phyloP scores from a whole-genome alignment of 2,797 vertebrate species.

The Psittacula derbiana region DNA sequence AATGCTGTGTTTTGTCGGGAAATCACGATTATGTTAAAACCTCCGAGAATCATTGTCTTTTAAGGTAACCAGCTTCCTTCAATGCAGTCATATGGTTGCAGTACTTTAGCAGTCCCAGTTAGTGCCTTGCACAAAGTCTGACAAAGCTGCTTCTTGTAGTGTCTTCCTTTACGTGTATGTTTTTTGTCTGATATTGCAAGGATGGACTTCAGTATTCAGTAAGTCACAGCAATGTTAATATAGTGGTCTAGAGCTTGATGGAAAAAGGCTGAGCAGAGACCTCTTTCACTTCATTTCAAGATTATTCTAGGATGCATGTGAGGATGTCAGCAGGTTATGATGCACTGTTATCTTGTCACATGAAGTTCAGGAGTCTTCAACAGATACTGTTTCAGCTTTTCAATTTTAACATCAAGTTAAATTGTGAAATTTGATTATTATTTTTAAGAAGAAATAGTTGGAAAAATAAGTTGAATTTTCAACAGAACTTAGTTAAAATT shows the following conservation, averaged over 20 bases:
- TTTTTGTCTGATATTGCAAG: not conserved
- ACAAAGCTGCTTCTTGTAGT: not conserved
- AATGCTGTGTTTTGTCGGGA: not conserved
- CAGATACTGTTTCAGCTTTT: not conserved
- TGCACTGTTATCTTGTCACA: not conserved
- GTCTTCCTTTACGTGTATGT: not conserved
- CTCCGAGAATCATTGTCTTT: not conserved
- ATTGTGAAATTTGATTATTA: not conserved
- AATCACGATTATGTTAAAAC: not conserved
- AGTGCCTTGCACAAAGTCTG: not conserved
- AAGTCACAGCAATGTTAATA: not conserved
- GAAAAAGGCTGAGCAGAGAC: not conserved
- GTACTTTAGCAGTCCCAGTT: not conserved
- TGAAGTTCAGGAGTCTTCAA: not conserved
- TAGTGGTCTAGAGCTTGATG: not conserved
- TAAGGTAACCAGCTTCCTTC: not conserved
- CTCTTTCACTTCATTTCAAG: not conserved
- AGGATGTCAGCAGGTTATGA: not conserved
- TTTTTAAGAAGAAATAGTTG: not conserved
- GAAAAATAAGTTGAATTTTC: not conserved
- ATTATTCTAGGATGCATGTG: not conserved
- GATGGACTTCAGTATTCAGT: not conserved
- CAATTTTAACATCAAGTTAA: not conserved
- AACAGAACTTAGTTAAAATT: not conserved
- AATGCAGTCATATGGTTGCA: not conserved